Evolutionary conservation across 2,113 vertebrate species (phyloP), one percentile per base, ranked within the genome.

Genomic region (Xenus cinereus): DNA sequence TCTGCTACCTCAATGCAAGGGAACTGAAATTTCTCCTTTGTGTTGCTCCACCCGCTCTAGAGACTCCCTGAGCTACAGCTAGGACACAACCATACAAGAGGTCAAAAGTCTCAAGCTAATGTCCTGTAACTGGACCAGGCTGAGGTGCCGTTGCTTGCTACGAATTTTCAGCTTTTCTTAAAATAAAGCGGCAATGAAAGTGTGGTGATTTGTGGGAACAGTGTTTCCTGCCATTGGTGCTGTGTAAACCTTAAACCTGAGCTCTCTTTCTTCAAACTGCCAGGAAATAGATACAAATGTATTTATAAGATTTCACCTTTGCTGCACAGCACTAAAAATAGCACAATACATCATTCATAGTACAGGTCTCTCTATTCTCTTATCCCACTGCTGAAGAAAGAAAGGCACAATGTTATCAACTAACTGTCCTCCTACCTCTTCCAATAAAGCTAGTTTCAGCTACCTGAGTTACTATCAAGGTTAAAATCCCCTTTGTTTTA

Each of bases 241-340:
- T 79, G 28, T 24, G 26, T 53, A 92, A 97, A 96, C 51, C 76
- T 60, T 60, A 92, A 97, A 96, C 66, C 73, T 62, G 76, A 97
- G 74, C 35, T 81, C 46, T 73, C 53, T 87, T 91, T 89, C 57
- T 67, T 66, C 80, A 85, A 23, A 51, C 48, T 91, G 66, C 24
- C 88, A 92, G 80, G 84, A 87, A 93, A 95, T 14, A 95, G 80
- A 84, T 73, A 95, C 48, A 91, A 92, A 84, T 50, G 20, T 90
- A 92, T 87, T 79, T 21, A 54, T 71, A 95, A 77, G 72, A 89
- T 94, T 77, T 86, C 51, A 46, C 23, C 73, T 91, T 53, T 67
- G 64, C 62, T 80, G 69, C 69, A 43, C 2, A 79, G 67, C 15
- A 32, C 81, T 95, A 91, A 95, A 95, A 96, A 88, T 83, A 95